phyloP scores from a whole-genome alignment of 1,140 invertebrate species.

The Pseudomyrmex pallidus region DNA sequence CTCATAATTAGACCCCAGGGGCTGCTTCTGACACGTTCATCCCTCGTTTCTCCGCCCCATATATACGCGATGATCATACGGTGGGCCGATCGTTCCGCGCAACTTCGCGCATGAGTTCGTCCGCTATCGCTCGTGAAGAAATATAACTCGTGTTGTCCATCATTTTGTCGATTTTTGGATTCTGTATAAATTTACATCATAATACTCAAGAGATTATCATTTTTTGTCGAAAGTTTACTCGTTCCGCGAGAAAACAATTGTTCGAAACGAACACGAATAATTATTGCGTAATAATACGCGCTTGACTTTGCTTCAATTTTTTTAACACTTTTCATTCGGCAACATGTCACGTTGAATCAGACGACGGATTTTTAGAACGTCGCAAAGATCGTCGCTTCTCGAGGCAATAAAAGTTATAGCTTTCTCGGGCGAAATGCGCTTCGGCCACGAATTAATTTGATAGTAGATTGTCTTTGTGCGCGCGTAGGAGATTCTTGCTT shows the following conservation, averaged over 20 bases:
- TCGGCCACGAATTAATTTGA: conserved; percentile 64
- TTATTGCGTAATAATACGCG: too few species aligned
- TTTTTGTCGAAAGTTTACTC: not conserved
- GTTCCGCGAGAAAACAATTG: too few species aligned
- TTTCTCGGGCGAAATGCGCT: not conserved
- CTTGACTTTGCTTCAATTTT: conserved; percentile 3
- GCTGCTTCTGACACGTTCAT: conserved; percentile 84
- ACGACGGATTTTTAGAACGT: not conserved
- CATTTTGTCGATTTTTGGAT: conserved; percentile 24
- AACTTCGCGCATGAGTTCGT: conserved; percentile 64
- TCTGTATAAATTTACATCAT: not conserved
- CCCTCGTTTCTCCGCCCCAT: conserved; percentile 78
- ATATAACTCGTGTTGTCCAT: conserved; percentile 26
- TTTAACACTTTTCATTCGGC: not conserved
- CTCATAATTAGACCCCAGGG: conserved; percentile 84
- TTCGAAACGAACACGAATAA: too few species aligned
- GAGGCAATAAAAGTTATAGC: conserved; percentile 43
- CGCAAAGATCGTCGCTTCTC: not conserved
- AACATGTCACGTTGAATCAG: conserved; percentile 34
- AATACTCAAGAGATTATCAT: too few species aligned
- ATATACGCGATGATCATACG: conserved; percentile 56
- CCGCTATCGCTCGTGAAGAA: conserved; percentile 65
- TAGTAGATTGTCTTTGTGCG: conserved; percentile 56
- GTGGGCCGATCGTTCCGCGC: conserved; percentile 48
- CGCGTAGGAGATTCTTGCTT: conserved; percentile 45